Percentiles rank a stretch among this genome's conserved stretches.
Evolutionary conservation across 2,113 vertebrate species (phyloP).

Genomic region (Neogobius melanostomus): DNA sequence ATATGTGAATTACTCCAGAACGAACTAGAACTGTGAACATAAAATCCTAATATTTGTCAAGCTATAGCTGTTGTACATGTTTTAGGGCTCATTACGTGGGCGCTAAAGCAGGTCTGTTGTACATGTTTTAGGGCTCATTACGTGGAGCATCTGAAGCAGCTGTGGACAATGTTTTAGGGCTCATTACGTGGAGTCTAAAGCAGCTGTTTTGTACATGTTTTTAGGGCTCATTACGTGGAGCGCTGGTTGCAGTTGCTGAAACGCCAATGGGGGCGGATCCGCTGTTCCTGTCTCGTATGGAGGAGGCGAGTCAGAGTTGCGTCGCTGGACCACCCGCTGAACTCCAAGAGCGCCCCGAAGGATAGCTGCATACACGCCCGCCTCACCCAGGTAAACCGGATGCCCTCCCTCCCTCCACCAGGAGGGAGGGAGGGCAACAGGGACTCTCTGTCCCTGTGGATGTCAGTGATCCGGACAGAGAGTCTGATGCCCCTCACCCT

Average conservation of each 20-base stretch:
- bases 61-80: background rate
- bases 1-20: background rate
- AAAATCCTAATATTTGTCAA: too few relatives aligned
- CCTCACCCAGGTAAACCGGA: constrained; percentile 59
- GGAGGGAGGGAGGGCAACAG: too few relatives aligned
- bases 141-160: too few relatives aligned
- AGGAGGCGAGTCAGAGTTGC: constrained; percentile 65
- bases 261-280: constrained; percentile 59
- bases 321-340: constrained; percentile 59
- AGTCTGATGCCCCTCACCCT: too few relatives aligned
- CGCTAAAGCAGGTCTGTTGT: background rate
- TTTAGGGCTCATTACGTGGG: constrained; percentile 74
- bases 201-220: constrained; percentile 71
- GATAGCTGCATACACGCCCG: constrained; percentile 51
- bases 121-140: background rate
- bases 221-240: too few relatives aligned
- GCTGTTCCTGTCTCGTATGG: constrained; percentile 53
- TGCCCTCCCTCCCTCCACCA: background rate
- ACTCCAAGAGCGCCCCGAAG: constrained; percentile 29
- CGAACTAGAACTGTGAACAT: constrained; percentile 14
- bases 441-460: too few relatives aligned
- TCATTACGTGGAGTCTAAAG: constrained; percentile 78
- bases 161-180: constrained; percentile 45
- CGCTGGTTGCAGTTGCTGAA: too few relatives aligned
- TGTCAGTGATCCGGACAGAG: too few relatives aligned